These are phyloP conservation scores for Drosophila prostipennis DNA, from an alignment of 2,888 invertebrate species.

Conservation along the genomic window DNA sequence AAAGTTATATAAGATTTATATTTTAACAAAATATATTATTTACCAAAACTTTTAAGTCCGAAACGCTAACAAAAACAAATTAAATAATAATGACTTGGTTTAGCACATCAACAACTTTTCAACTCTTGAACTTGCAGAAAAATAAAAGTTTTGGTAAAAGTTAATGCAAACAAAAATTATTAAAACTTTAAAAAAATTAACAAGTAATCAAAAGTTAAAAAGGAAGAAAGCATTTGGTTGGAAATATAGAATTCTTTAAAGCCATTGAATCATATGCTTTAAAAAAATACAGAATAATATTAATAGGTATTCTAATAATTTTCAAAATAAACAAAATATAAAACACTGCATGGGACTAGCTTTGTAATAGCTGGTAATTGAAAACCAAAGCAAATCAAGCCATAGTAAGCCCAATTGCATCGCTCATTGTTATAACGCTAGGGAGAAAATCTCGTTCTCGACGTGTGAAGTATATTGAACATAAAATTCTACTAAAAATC, in stretches of 20 bases:
- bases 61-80: not conserved
- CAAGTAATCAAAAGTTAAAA: not conserved
- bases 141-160: not conserved
- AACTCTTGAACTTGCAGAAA: not conserved
- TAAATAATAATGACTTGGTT: not conserved
- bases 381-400: not conserved
- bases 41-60: not conserved
- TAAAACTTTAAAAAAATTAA: not conserved
- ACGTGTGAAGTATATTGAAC: slow-evolving; percentile 24
- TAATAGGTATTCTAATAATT: too few relatives aligned
- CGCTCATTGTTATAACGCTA: not conserved
- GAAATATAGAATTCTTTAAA: not conserved
- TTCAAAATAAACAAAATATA: too few relatives aligned
- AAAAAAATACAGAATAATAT: too few relatives aligned
- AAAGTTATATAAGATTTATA: too few relatives aligned
- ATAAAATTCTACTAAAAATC: slow-evolving; percentile 19
- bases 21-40: too few relatives aligned
- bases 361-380: not conserved
- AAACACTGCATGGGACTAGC: not conserved
- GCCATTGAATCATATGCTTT: not conserved
- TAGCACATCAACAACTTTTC: not conserved
- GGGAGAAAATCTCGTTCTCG: not conserved
- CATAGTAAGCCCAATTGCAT: not conserved
- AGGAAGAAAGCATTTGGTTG: not conserved
- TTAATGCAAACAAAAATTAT: slow-evolving; percentile 10